Conservation (phyloP, 2,888 invertebrate genomes). For the Platycheirus rosarum region DNA sequence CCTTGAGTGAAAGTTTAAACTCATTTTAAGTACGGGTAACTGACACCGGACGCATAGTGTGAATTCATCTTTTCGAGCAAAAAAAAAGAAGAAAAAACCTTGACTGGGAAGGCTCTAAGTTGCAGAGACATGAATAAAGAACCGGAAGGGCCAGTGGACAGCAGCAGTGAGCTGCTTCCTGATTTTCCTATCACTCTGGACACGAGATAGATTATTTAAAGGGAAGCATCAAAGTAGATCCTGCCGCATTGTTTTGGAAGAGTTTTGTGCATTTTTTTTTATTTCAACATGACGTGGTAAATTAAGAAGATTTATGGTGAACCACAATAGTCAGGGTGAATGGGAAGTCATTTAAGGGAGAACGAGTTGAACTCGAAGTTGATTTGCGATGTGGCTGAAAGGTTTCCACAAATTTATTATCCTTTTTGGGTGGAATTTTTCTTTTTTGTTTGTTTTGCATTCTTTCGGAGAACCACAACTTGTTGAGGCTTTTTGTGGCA, state of each 20-base stretch:
- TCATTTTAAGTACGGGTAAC: constrained; percentile 55
- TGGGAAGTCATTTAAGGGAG: constrained; percentile 28
- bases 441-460: neutral
- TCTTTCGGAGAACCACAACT: neutral
- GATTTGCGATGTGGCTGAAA: constrained; percentile 23
- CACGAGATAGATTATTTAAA: constrained; percentile 31
- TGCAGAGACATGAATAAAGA: constrained; percentile 16
- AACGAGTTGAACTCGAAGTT: constrained; percentile 26
- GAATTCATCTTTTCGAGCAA: constrained; percentile 54
- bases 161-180: constrained; percentile 53
- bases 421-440: constrained; percentile 17
- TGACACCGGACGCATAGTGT: constrained; percentile 60
- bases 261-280: neutral
- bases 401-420: constrained; percentile 26
- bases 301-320: constrained; percentile 24
- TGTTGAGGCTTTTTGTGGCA: constrained; percentile 26
- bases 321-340: neutral
- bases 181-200: constrained; percentile 29
- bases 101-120: constrained; percentile 26
- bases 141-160: constrained; percentile 44
- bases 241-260: constrained; percentile 31
- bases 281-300: constrained; percentile 21
- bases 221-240: neutral
- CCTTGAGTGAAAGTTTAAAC: constrained; percentile 65
- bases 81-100: constrained; percentile 11